Evolutionary conservation across 2,888 invertebrate genomes (phyloP).

Genomic region (Escarpia spicata): DNA sequence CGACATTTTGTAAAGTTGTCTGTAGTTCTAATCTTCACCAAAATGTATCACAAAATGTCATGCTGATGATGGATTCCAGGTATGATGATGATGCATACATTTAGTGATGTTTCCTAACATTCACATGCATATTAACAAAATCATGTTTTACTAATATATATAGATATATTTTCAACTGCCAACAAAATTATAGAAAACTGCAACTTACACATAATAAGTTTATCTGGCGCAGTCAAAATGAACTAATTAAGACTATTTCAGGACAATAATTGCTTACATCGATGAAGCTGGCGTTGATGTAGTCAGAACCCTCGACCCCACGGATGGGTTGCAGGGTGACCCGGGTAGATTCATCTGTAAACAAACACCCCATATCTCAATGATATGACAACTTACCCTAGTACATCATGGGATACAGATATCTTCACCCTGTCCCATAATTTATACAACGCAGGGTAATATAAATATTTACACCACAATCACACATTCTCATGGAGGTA

Average conservation of each 20-base stretch:
- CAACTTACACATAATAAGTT: background rate
- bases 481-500: background rate
- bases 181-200: background rate
- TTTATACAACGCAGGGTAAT: background rate
- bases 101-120: background rate
- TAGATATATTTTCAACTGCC: background rate
- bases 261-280: slow-evolving; percentile 72
- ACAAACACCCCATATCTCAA: slow-evolving; percentile 30
- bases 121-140: too few relatives aligned
- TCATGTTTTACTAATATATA: background rate
- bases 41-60: background rate
- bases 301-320: slow-evolving; percentile 91
- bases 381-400: background rate
- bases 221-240: too few relatives aligned
- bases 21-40: background rate
- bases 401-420: background rate
- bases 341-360: slow-evolving; percentile 84
- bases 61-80: background rate
- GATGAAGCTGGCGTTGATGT: slow-evolving; percentile 97
- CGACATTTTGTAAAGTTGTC: background rate
- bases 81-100: background rate
- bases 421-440: background rate
- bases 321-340: slow-evolving; percentile 92
- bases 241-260: background rate
- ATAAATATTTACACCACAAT: background rate